Percentiles rank a stretch among this genome's conserved stretches.
Evolutionary conservation across 2,797 vertebrate genomes (phyloP).

Genomic region (Myotis planiceps): DNA sequence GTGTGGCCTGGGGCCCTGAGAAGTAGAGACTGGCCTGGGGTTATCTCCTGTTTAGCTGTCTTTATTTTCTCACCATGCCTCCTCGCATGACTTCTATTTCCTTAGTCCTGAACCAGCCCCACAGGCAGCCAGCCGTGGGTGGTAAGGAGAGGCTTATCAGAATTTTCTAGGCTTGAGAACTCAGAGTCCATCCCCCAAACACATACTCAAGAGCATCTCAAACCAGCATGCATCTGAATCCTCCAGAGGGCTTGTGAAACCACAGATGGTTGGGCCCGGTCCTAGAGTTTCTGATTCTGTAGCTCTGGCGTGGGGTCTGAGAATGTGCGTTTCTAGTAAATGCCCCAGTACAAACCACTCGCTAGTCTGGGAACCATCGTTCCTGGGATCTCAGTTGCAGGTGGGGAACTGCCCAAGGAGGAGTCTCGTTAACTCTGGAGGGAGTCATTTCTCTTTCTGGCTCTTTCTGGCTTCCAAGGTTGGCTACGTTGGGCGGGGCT

Average conservation of each 20-base stretch:
- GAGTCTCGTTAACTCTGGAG: too few relatives aligned
- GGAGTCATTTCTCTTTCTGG: background rate
- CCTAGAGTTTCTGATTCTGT: background rate
- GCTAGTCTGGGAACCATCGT: fast-evolving
- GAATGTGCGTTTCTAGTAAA: background rate
- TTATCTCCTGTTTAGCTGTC: background rate
- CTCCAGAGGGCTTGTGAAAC: background rate
- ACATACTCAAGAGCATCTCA: background rate
- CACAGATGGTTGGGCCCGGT: fast-evolving
- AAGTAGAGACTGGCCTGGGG: background rate
- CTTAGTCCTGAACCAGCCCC: too few relatives aligned
- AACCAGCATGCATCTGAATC: fast-evolving
- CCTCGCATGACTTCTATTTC: background rate
- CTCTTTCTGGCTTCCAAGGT: background rate
- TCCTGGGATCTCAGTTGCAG: background rate
- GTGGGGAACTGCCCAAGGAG: background rate
- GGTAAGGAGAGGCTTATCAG: background rate
- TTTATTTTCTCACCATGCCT: background rate
- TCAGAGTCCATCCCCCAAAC: background rate
- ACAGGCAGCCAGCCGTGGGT: fast-evolving
- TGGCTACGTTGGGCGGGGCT: background rate
- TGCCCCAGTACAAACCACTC: background rate
- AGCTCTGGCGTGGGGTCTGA: background rate
- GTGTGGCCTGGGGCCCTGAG: background rate
- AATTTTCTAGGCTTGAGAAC: background rate